Conservation (phyloP, 2,113 vertebrate genomes). For the Erythrolamprus reginae region DNA sequence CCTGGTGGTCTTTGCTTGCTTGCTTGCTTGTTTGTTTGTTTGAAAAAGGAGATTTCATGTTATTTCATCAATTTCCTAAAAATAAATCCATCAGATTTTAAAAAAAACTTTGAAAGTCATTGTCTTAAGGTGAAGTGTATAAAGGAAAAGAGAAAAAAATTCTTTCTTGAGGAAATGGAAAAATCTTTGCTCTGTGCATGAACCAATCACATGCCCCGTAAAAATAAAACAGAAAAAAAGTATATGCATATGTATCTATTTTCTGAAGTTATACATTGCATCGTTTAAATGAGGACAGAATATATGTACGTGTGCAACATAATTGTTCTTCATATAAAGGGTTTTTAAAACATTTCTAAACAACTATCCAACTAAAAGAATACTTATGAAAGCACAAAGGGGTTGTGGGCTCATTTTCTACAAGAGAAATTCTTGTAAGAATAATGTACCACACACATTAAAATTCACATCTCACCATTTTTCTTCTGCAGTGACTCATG, state of each 20-base stretch:
- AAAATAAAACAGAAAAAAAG: background rate
- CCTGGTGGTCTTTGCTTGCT: too few relatives aligned
- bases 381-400: conserved; percentile 20
- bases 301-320: too few relatives aligned
- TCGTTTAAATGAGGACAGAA: background rate
- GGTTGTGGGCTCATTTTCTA: conserved; percentile 11
- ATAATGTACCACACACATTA: conserved; percentile 35
- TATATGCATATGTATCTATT: background rate
- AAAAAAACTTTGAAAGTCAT: background rate
- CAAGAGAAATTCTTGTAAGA: background rate
- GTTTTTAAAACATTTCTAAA: background rate
- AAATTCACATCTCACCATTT: conserved; percentile 12
- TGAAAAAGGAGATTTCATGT: background rate
- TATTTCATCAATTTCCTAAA: background rate
- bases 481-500: conserved; percentile 30
- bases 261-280: background rate
- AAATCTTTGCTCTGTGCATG: background rate
- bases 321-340: background rate
- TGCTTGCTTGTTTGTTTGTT: background rate
- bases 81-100: background rate
- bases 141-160: background rate
- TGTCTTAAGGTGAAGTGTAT: background rate
- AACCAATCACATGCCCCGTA: background rate
- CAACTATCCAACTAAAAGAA: background rate
- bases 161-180: background rate